These are phyloP conservation scores for Portunus trituberculatus DNA, from an alignment of 1,140 invertebrate species.

Conservation along the genomic window DNA sequence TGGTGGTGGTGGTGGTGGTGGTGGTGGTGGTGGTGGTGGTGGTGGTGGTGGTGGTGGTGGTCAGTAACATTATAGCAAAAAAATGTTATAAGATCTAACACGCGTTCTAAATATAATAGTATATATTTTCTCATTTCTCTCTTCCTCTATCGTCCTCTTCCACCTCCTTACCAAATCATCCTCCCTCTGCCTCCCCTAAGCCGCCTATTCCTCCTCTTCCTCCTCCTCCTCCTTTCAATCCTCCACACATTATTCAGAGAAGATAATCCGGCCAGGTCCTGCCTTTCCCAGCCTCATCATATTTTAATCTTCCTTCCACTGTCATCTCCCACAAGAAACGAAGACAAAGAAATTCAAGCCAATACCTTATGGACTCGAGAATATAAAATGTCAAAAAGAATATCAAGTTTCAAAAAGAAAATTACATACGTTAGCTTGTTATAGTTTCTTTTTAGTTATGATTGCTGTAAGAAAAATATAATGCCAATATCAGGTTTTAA, in stretches of 20 bases:
- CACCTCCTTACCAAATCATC: neutral
- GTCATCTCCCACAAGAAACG: neutral
- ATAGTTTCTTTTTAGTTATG: no score
- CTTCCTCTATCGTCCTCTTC: no score
- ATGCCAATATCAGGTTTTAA: no score
- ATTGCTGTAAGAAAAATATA: no score
- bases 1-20: neutral
- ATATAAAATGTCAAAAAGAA: neutral
- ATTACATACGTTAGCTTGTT: no score
- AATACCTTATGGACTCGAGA: neutral
- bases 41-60: no score
- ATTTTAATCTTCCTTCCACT: neutral
- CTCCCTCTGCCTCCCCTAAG: neutral
- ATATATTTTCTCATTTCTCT: neutral
- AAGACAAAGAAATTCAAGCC: neutral
- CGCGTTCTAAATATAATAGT: neutral
- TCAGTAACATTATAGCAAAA: no score
- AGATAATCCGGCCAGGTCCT: neutral
- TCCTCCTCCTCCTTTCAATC: neutral
- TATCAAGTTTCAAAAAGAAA: neutral
- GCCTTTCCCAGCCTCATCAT: constrained; percentile 10
- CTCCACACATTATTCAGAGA: constrained; percentile 2
- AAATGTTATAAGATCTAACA: neutral
- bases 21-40: neutral
- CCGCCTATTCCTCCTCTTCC: neutral